Evolutionary conservation across 2,797 vertebrate genomes (phyloP), one percentile per base, ranked within the genome.

Genomic region (Brachyrhaphis roseni): DNA sequence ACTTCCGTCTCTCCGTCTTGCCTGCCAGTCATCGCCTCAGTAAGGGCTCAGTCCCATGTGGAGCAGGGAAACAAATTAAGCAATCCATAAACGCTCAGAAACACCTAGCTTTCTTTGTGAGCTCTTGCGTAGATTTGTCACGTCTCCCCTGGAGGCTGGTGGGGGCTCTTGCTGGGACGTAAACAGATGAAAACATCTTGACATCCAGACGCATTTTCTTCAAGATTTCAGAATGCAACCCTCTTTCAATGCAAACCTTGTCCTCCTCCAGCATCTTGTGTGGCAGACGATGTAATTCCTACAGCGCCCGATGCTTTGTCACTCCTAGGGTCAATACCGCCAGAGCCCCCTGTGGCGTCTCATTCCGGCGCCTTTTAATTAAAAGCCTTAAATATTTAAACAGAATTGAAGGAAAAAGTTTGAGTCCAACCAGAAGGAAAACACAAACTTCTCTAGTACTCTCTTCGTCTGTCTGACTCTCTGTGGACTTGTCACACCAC

Each of bases 341-440:
- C 76, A 6, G 36, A 83, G 76, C 76, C 72, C 88, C 87, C 86
- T 39, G 68, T 90, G 91, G 92, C 86, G 64, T 85, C 85, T 77
- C 86, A 87, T 87, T 93, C 80, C 1, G 85, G 90, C 92, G 90
- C 89, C 91, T 90, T 92, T 94, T 94, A 94, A 94, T 94, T 94
- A 93, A 84, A 90, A 86, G 72, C 74, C 83, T 80, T 94, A 88
- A 94, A 95, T 95, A 93, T 94, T 94, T 95, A 93, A 94, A 90
- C 73, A 91, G 90, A 90, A 91, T 92, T 2, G 90, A 94, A 86
- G 83, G 84, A 47, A 87, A 91, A 90, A 90, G 90, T 93, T 91
- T 80, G 82, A 75, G 73, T 84, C 73, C 39, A 73, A 75, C 28
- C 68, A 75, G 79, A 74, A 89, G 77, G 82, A 83, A 87, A 28